Evolutionary conservation across 2,888 invertebrate species (phyloP).

Genomic region (Flexamia atlantica): DNA sequence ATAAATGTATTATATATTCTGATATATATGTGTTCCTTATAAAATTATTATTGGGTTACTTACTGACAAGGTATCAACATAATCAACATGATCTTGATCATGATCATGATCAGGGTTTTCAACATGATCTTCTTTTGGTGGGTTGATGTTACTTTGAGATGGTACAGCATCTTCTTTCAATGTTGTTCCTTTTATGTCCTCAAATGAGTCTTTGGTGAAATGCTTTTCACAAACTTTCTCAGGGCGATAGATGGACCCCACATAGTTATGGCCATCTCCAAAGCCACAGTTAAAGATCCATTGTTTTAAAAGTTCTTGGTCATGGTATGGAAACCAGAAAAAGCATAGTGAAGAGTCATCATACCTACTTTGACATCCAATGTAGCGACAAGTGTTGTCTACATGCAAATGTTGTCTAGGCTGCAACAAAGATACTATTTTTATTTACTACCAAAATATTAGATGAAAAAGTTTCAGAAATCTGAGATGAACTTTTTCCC

Average conservation of each 20-base stretch:
- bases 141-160: too few relatives aligned
- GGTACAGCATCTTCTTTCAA: not conserved
- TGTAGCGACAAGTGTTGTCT: not conserved
- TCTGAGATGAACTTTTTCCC: too few relatives aligned
- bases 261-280: not conserved
- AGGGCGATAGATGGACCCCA: not conserved
- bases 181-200: not conserved
- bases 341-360: not conserved
- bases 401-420: not conserved
- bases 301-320: not conserved
- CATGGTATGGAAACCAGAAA: not conserved
- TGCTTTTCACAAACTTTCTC: conserved; percentile 5
- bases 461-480: too few relatives aligned
- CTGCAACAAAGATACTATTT: not conserved
- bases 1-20: too few relatives aligned
- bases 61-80: too few relatives aligned
- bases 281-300: not conserved
- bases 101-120: too few relatives aligned
- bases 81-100: too few relatives aligned
- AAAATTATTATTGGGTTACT: too few relatives aligned
- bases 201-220: not conserved
- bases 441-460: not conserved
- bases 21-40: too few relatives aligned
- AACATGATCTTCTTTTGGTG: too few relatives aligned
- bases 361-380: not conserved